phyloP scores from a whole-genome alignment of 1,140 invertebrate genomes.

The Drosophila burlai region DNA sequence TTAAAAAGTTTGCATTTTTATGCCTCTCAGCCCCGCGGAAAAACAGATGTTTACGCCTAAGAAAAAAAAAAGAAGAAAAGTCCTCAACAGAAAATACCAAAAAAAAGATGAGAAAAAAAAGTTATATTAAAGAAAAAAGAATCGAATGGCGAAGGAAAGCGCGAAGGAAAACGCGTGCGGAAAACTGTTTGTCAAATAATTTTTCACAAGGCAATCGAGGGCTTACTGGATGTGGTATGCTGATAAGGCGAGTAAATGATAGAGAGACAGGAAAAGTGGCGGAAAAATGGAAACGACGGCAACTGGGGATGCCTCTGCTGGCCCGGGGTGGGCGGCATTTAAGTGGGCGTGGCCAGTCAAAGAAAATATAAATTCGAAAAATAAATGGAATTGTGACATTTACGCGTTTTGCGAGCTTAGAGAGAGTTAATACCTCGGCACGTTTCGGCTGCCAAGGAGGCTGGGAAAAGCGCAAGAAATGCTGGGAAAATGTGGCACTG shows the following conservation, averaged over 20 bases:
- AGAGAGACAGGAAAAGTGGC: constrained; percentile 24
- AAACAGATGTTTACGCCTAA: constrained; percentile 38
- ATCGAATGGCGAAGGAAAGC: background rate
- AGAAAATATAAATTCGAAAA: constrained; percentile 77
- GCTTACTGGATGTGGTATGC: constrained; percentile 35
- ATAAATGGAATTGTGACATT: constrained; percentile 84
- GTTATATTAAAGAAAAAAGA: background rate
- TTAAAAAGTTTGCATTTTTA: constrained; percentile 84
- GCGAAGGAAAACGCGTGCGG: constrained; percentile 59
- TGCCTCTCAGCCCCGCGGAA: constrained; percentile 43
- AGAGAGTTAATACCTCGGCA: constrained; percentile 80
- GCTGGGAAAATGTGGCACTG: constrained; percentile 7
- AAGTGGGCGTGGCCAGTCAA: constrained; percentile 55
- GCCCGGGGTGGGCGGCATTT: constrained; percentile 13
- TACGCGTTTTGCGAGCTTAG: constrained; percentile 79
- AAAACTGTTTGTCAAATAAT: constrained; percentile 84
- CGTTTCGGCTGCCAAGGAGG: constrained; percentile 43
- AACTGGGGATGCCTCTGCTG: constrained; percentile 18
- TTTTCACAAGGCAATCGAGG: constrained; percentile 62
- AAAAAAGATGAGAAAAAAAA: background rate
- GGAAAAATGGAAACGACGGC: constrained; percentile 30
- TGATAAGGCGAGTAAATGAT: constrained; percentile 50
- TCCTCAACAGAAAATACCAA: background rate
- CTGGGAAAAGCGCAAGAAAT: constrained; percentile 13
- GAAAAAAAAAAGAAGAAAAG: constrained; percentile 4